A percentile compares a stretch with the other conserved stretches of the same genome.
phyloP scores from a whole-genome alignment of 2,113 vertebrate genomes.

The Hemibagrus wyckioides region DNA sequence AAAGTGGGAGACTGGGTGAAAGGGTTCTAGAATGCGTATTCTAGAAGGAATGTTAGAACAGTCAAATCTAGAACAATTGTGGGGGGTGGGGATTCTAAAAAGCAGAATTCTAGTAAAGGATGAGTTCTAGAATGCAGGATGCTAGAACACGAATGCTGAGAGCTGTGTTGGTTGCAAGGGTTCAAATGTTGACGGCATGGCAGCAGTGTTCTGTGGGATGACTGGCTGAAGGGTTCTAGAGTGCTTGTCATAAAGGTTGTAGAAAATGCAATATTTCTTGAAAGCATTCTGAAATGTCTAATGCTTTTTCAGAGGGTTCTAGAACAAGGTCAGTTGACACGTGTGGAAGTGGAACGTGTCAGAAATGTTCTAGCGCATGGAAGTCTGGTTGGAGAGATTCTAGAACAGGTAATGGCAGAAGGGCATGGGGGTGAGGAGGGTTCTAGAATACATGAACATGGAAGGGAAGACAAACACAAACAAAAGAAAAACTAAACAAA shows the following conservation, averaged over 20 bases:
- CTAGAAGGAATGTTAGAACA: not conserved
- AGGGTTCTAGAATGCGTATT: not conserved
- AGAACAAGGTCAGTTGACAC: not conserved
- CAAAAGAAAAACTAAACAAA: conserved; percentile 51
- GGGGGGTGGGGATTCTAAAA: not conserved
- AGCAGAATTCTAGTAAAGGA: not conserved
- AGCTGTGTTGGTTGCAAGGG: not conserved
- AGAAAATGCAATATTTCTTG: not conserved
- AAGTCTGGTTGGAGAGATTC: not conserved
- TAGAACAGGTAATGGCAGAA: not conserved
- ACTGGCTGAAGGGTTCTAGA: not conserved
- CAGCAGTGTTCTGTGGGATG: not conserved
- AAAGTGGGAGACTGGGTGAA: not conserved
- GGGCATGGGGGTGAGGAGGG: not conserved
- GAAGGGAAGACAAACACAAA: conserved; percentile 12
- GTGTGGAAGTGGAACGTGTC: not conserved
- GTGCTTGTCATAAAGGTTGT: not conserved
- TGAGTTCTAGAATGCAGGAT: not conserved
- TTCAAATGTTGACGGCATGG: not conserved
- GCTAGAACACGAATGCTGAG: not conserved
- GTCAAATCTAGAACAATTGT: not conserved
- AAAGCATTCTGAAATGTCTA: not conserved
- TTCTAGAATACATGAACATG: not conserved
- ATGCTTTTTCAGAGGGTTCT: not conserved
- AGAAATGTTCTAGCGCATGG: not conserved